These are phyloP conservation scores for Hemicentrotus pulcherrimus DNA, from an alignment of 35 echinoderm and acorn worm species.

Conservation along the genomic window DNA sequence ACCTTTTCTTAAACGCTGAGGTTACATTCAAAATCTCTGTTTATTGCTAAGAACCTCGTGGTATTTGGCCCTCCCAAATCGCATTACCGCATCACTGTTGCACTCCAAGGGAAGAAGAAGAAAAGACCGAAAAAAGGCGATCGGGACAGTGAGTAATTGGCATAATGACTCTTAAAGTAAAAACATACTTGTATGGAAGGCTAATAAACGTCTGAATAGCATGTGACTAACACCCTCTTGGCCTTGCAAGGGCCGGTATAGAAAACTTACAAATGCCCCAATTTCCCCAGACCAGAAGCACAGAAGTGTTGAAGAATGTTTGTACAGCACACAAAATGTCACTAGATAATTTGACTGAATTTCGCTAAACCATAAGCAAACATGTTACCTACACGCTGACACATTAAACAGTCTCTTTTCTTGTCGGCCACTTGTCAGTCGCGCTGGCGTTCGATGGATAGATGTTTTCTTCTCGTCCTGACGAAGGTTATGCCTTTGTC, in stretches of 20 bases:
- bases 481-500: constrained; percentile 22
- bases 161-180: neutral
- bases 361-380: neutral
- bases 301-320: neutral
- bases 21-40: neutral
- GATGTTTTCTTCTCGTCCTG: neutral
- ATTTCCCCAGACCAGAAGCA: neutral
- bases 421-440: neutral
- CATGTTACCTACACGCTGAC: neutral
- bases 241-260: neutral
- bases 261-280: neutral
- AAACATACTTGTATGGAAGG: neutral
- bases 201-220: neutral
- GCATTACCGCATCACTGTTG: neutral
- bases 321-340: constrained; percentile 11
- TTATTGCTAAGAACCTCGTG: neutral
- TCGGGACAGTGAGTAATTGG: neutral
- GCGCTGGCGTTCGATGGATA: neutral
- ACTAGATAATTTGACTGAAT: constrained; percentile 13
- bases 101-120: neutral
- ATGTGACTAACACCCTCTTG: neutral
- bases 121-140: neutral
- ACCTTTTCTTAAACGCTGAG: neutral
- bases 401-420: neutral
- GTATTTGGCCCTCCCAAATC: neutral